phyloP scores from a whole-genome alignment of 2,113 vertebrate genomes.

The Colossoma macropomum region DNA sequence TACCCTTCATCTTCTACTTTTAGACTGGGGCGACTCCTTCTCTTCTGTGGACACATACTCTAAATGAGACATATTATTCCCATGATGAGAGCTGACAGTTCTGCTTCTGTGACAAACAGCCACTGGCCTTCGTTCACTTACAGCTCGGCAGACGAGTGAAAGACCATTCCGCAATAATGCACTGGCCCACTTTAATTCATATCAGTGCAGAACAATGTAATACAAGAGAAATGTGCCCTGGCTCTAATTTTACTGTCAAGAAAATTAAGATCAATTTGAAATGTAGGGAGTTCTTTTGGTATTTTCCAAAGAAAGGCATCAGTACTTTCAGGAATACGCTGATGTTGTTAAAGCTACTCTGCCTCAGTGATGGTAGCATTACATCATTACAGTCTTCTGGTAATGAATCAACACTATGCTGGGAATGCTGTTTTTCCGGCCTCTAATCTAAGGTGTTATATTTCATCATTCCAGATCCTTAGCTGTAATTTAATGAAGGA shows the following conservation, averaged over 20 bases:
- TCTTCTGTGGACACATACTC: slow-evolving; percentile 8
- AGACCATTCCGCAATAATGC: background rate
- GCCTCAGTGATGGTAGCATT: background rate
- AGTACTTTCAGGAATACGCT: background rate
- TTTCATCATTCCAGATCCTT: background rate
- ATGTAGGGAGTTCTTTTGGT: background rate
- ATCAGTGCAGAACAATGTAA: background rate
- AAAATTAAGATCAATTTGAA: slow-evolving; percentile 5
- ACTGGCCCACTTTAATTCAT: background rate
- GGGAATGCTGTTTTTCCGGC: background rate
- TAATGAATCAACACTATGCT: background rate
- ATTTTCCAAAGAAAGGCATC: background rate
- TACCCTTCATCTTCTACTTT: background rate
- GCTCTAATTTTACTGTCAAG: background rate
- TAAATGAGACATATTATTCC: slow-evolving; percentile 51
- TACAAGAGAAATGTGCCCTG: background rate
- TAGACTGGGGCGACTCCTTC: background rate
- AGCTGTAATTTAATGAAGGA: background rate
- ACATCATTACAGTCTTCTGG: background rate
- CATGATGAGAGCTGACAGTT: slow-evolving; percentile 44
- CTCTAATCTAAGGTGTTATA: background rate
- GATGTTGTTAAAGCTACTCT: background rate
- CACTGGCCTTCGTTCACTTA: slow-evolving; percentile 12
- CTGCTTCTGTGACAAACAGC: slow-evolving; percentile 50
- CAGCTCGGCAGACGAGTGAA: slow-evolving; percentile 10